Conservation (phyloP, 2,888 invertebrate species). For the Cosmia trapezina region DNA sequence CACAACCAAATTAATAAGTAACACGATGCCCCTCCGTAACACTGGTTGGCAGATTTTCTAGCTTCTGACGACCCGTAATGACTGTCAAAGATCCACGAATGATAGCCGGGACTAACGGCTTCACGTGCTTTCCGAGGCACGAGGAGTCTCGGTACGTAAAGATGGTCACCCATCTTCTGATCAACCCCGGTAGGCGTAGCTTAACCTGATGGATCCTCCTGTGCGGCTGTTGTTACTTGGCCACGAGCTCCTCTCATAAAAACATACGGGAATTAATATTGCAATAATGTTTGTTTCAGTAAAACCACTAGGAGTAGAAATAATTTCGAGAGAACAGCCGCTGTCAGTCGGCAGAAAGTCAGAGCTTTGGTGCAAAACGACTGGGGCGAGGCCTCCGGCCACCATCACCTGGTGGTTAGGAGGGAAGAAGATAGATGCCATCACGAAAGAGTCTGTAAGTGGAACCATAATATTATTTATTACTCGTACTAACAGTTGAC, state of each 20-base stretch:
- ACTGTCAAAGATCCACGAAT: too few species aligned
- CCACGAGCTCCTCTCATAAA: background rate
- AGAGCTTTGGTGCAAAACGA: slow-evolving; percentile 95
- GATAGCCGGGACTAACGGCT: too few species aligned
- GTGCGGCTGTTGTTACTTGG: too few species aligned
- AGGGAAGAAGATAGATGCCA: slow-evolving; percentile 91
- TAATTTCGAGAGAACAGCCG: slow-evolving; percentile 95
- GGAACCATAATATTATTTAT: background rate
- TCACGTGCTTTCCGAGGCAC: too few species aligned
- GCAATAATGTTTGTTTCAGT: slow-evolving; percentile 89
- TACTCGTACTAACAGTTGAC: too few species aligned
- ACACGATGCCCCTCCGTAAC: background rate
- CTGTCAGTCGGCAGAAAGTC: slow-evolving; percentile 95
- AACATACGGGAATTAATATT: background rate
- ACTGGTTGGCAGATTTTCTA: too few species aligned
- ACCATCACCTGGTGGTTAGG: slow-evolving; percentile 96
- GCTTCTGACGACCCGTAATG: too few species aligned
- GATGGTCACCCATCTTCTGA: too few species aligned
- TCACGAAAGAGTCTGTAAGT: slow-evolving; percentile 80
- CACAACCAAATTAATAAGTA: background rate
- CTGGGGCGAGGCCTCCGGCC: slow-evolving; percentile 96
- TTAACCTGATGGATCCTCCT: too few species aligned
- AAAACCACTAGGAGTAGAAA: slow-evolving; percentile 94
- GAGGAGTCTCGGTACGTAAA: too few species aligned
- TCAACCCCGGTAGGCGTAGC: too few species aligned